These are phyloP conservation scores for Coryphaenoides rupestris DNA, from an alignment of 2,113 vertebrate species.

Conservation along the genomic window DNA sequence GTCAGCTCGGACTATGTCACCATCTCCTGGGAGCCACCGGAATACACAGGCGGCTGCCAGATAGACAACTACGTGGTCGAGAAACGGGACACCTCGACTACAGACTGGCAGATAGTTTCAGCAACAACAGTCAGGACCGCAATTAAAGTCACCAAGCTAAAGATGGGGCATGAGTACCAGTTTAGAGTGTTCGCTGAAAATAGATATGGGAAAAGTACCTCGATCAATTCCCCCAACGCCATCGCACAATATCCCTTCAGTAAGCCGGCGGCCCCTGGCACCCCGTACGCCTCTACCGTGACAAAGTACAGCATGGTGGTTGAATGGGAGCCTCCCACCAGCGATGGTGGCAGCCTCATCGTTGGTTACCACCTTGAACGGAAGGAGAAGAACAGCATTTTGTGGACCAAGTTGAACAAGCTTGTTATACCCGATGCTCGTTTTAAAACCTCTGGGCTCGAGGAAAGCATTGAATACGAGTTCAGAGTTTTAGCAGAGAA, in stretches of 20 bases:
- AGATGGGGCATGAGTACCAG: conserved; percentile 92
- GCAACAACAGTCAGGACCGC: conserved; percentile 96
- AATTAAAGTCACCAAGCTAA: conserved; percentile 90
- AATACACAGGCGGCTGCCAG: conserved; percentile 93
- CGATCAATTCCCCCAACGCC: conserved; percentile 83
- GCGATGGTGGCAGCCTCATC: conserved; percentile 90
- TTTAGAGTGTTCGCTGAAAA: conserved; percentile 97
- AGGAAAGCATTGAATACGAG: conserved; percentile 96
- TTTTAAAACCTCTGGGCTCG: conserved; percentile 89
- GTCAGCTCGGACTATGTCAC: conserved; percentile 85
- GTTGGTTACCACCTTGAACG: conserved; percentile 93
- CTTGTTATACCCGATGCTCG: conserved; percentile 83
- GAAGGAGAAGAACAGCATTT: conserved; percentile 97
- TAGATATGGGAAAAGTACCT: conserved; percentile 88
- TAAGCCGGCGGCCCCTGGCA: conserved; percentile 84
- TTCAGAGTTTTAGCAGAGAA: conserved; percentile 96
- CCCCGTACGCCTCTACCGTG: conserved; percentile 82
- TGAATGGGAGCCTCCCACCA: conserved; percentile 90
- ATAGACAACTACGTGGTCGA: conserved; percentile 96
- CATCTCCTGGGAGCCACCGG: conserved; percentile 91
- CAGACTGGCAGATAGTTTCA: conserved; percentile 89
- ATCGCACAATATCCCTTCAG: conserved; percentile 92
- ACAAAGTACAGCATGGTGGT: conserved; percentile 93
- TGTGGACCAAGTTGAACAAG: conserved; percentile 95
- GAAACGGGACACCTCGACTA: conserved; percentile 89